phyloP scores from a whole-genome alignment of 35 echinoderm and acorn worm species.

The Apostichopus californicus region DNA sequence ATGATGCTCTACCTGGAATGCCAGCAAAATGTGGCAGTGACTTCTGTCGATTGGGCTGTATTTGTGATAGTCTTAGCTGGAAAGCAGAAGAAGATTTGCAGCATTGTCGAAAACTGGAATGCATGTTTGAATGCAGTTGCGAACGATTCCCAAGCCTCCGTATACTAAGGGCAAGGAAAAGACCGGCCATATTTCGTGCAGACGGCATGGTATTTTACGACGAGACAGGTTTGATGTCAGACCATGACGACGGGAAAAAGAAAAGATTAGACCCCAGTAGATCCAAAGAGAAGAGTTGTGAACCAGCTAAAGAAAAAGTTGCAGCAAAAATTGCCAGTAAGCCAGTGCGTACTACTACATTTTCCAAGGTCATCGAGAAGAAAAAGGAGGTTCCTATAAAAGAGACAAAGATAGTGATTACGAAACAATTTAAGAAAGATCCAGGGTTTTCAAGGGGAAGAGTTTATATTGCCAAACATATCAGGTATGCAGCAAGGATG shows the following conservation, averaged over 20 bases:
- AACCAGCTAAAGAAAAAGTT: background rate
- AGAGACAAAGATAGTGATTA: background rate
- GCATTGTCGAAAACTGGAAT: conserved; percentile 79
- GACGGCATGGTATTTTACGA: conserved; percentile 90
- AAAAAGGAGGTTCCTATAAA: background rate
- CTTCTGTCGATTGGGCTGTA: conserved; percentile 84
- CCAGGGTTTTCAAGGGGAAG: conserved; percentile 46
- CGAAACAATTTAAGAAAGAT: conserved; percentile 2
- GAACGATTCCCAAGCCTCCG: conserved; percentile 41
- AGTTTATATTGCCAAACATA: conserved; percentile 40
- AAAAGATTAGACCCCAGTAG: background rate
- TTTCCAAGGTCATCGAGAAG: background rate
- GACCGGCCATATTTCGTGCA: conserved; percentile 64
- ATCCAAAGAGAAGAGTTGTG: background rate
- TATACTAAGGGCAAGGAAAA: conserved; percentile 61
- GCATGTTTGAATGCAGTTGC: conserved; percentile 88
- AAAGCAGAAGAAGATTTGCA: background rate
- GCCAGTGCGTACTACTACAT: background rate
- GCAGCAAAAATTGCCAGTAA: background rate
- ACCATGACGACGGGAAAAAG: background rate
- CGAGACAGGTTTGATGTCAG: conserved; percentile 44
- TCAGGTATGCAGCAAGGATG: conserved; percentile 7
- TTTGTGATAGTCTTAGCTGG: conserved; percentile 68
- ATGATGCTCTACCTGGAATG: conserved; percentile 36
- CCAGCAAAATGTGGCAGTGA: conserved; percentile 61